These are phyloP conservation scores for Pandemis corylana DNA, from an alignment of 2,888 invertebrate species.

Conservation along the genomic window DNA sequence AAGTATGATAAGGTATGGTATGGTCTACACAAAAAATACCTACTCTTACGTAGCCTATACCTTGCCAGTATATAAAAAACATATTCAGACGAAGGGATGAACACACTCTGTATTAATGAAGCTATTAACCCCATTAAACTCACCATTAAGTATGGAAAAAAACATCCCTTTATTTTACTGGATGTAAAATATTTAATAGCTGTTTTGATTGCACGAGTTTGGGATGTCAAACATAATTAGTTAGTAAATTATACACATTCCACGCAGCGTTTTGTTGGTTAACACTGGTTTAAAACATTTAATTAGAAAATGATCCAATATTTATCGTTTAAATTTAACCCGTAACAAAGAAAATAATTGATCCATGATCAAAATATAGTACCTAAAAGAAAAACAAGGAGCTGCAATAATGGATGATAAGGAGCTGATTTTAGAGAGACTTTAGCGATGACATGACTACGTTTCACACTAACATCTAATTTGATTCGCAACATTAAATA, in stretches of 20 bases:
- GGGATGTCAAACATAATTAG: constrained; percentile 37
- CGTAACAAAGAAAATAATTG: background rate
- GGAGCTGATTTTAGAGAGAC: background rate
- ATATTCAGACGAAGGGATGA: constrained; percentile 19
- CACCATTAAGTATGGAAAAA: constrained; percentile 31
- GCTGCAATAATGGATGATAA: no score
- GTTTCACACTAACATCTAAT: no score
- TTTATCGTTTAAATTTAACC: constrained; percentile 24
- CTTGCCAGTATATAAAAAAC: background rate
- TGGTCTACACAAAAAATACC: no score
- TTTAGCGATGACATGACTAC: no score
- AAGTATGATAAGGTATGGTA: no score
- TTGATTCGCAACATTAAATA: no score
- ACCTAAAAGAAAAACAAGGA: no score
- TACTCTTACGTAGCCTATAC: background rate
- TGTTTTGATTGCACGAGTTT: constrained; percentile 32
- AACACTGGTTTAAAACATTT: constrained; percentile 26
- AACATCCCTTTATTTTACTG: constrained; percentile 23
- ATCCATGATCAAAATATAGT: background rate
- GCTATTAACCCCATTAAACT: constrained; percentile 36
- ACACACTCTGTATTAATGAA: constrained; percentile 39
- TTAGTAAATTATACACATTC: constrained; percentile 30
- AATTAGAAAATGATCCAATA: constrained; percentile 33
- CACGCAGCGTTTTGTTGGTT: constrained; percentile 16
- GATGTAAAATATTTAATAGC: constrained; percentile 34